Evolutionary conservation across 23 tunicate species (phyloP), one percentile per base, ranked within the genome.

Genomic region (Trididemnum clinides): DNA sequence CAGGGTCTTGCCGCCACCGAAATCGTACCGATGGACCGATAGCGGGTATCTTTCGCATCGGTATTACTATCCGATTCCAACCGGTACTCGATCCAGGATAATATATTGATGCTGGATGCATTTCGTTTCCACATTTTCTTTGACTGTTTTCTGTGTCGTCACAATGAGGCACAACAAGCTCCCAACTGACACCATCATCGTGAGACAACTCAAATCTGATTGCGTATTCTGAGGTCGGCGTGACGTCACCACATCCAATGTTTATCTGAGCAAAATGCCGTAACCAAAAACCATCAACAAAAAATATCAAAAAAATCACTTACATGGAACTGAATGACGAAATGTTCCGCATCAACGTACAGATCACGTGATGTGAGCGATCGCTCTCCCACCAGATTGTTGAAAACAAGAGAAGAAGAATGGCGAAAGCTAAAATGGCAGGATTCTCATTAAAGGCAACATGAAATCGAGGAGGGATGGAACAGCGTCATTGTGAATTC

Each of bases 241-340:
- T 51, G 1, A 36, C 34, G 71, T 34, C 74, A 25, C 23, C 57
- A 62, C 92, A 92, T 34, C 97, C 91, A 26, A 92, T 70, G 6
- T 80, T 77, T 57, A 92, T 87, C 97, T 92, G 26, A 0, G 28
- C 5, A 62, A 39, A 73, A 73, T 5, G 2, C 21, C 21, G 4
- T 15, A 44, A 21, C 18, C 27, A 59, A 12, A 21, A 59, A 21
- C 27, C 15, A 21, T 4, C 6, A 59, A 15, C 26, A 5, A 59
- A 19, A 19, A 59, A 59, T 12, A 59, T 59, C 21, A 26, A 21
- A 22, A 59, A 59, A 20, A 38, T 54, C 10, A 70, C 87, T 78
- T n/a, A 92, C 97, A 64, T 92, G 77, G 58, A 92, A 92, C 72
- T 87, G 88, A 49, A 92, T 79, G 80, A 92, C 90, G 71, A 84